A percentile compares a stretch with the other conserved stretches of the same genome.
Evolutionary conservation across 2,888 invertebrate genomes (phyloP).

Genomic region (Macrosiphum euphorbiae): DNA sequence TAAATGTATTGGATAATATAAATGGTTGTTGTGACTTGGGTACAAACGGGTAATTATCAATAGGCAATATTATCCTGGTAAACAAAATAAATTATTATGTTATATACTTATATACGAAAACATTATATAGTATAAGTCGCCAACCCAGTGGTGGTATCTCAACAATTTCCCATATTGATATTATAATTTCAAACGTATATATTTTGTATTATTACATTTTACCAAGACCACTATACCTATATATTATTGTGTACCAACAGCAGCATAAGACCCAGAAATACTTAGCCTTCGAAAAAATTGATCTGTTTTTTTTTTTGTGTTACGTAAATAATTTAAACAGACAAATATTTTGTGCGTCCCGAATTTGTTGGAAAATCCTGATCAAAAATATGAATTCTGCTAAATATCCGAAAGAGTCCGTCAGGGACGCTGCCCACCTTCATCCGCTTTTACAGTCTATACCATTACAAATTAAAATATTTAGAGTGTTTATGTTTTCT

Average conservation of each 20-base stretch:
- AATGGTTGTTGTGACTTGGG: no score
- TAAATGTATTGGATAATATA: no score
- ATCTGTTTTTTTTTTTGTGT: background rate
- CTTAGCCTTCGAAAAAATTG: background rate
- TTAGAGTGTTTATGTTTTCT: constrained; percentile 15
- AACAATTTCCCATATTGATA: background rate
- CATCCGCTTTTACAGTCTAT: background rate
- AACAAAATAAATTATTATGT: no score
- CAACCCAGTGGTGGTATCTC: background rate
- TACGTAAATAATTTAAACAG: background rate
- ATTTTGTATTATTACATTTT: background rate
- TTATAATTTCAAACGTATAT: background rate
- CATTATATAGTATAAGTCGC: background rate
- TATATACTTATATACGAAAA: background rate
- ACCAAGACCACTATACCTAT: background rate
- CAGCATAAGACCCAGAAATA: background rate
- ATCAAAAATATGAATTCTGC: background rate
- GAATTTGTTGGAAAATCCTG: background rate
- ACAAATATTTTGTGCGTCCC: background rate
- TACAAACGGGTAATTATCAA: no score
- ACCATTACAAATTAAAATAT: constrained; percentile 14
- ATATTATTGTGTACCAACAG: background rate
- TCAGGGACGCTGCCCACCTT: background rate
- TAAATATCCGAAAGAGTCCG: background rate
- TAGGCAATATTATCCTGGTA: no score